Percentiles rank a stretch among this genome's conserved stretches.
These are phyloP conservation scores for Columba livia DNA, from an alignment of 2,113 vertebrate species.

Conservation along the genomic window DNA sequence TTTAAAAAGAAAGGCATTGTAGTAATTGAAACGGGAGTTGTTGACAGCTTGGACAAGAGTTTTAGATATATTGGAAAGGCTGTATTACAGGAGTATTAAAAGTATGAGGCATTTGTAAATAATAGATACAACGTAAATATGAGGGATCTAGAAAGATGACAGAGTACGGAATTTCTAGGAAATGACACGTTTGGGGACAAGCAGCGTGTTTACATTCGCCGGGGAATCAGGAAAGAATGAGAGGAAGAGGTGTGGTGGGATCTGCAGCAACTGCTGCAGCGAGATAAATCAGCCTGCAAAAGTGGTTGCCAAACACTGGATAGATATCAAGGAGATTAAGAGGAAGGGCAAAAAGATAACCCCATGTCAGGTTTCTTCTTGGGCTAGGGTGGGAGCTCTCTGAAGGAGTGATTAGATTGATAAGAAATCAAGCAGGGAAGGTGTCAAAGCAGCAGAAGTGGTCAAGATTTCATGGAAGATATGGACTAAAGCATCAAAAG, in stretches of 20 bases:
- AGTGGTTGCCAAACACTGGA: background rate
- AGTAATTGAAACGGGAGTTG: background rate
- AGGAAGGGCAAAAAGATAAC: background rate
- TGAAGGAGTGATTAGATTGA: background rate
- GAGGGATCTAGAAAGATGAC: background rate
- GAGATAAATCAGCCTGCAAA: slow-evolving; percentile 20
- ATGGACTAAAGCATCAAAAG: background rate
- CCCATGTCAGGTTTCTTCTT: background rate
- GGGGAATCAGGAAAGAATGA: background rate
- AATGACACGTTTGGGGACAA: background rate
- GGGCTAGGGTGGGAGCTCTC: background rate
- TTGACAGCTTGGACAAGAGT: background rate
- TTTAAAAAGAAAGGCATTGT: background rate
- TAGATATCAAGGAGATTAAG: background rate
- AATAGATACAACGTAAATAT: background rate
- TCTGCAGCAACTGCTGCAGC: background rate
- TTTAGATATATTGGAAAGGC: background rate
- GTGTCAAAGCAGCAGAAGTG: background rate
- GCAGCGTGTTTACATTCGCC: background rate
- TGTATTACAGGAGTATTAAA: background rate
- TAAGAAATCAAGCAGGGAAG: background rate
- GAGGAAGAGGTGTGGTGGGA: slow-evolving; percentile 42
- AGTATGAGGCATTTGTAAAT: background rate
- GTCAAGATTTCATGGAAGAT: background rate
- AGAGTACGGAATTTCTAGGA: background rate